Base-by-base conservation (phyloP, 2,888 invertebrate genomes). In the Timema podura region DNA sequence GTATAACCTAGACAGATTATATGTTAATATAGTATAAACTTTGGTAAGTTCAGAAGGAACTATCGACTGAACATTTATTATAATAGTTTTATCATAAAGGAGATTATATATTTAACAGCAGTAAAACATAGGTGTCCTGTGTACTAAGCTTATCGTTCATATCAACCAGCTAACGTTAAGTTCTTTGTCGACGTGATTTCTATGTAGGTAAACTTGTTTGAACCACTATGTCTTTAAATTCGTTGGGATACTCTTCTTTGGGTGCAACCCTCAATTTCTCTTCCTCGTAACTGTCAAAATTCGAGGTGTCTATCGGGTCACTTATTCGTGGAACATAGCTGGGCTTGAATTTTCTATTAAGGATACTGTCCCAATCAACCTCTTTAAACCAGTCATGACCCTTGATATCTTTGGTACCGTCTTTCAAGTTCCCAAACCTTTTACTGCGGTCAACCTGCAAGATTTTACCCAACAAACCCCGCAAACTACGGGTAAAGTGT, bases 371-470 rank as follows among this genome's bases (percentile, higher is more conserved):
- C 95, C 96, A 98, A 77, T 93, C 89, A 11, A 90, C 86, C 5
- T 87, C 86, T 68, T 86, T 83, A 79, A 97, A 98, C 96, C 96
- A 98, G 69, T 85, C 85, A 81, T 97, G 96, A 72, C 85, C 85
- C 82, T 96, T 98, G 74, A 98, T 93, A 79, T 96, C 96, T 77
- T 87, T 88, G 10, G 89, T 87, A 11, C 95, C 97, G 75, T 89
- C 88, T 81, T 92, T 92, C 75, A 95, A 83, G 78, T 93, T 93
- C 30, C 98, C 98, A 79, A 86, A 92, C 48, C 95, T 89, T 76
- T 87, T 87, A 65, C 87, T 87, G 75, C 88, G 79, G 78, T 88
- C 88, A 71, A 87, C 86, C 80, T 95, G 93, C 5, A 96, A 83
- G 70, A 96, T 85, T 78, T 95, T 93, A 72, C 87, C 85, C 64